A percentile compares a stretch with the other conserved stretches of the same genome.
These are phyloP conservation scores for Cryptus viduatorius DNA, from an alignment of 2,888 invertebrate genomes.

Conservation along the genomic window DNA sequence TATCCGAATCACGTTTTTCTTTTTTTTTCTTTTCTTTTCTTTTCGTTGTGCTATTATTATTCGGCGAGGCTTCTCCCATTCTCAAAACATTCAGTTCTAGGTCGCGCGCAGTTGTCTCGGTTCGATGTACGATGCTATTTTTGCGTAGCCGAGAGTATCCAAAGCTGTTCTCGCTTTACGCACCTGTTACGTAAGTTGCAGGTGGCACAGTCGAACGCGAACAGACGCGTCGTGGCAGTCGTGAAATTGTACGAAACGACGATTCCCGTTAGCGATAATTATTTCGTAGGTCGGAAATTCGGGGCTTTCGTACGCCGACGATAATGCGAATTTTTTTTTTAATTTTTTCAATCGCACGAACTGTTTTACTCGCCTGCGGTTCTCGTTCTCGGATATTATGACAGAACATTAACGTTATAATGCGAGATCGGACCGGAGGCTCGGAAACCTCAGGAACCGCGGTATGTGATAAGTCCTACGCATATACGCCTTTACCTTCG, in stretches of 20 bases:
- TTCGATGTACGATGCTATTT: constrained; percentile 48
- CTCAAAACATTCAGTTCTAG: constrained; percentile 62
- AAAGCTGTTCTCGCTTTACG: constrained; percentile 40
- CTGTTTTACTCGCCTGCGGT: background rate
- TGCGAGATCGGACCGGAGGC: background rate
- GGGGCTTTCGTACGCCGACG: too few relatives aligned
- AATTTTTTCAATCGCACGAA: background rate
- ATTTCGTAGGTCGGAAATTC: too few relatives aligned
- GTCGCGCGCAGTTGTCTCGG: constrained; percentile 41
- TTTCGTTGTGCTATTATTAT: background rate
- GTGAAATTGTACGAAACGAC: constrained; percentile 1
- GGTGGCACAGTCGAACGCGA: constrained; percentile 44
- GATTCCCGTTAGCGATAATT: too few relatives aligned
- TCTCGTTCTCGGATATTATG: background rate
- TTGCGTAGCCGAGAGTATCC: constrained; percentile 24
- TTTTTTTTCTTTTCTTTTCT: background rate
- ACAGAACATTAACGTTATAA: constrained; percentile 31
- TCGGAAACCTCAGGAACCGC: constrained; percentile 71
- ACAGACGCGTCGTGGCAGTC: constrained; percentile 12
- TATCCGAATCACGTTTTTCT: too few relatives aligned
- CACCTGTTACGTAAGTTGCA: constrained; percentile 56
- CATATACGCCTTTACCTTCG: constrained; percentile 62
- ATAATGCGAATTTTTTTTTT: background rate
- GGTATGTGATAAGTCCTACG: constrained; percentile 71
- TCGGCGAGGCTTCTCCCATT: constrained; percentile 13